These are phyloP conservation scores for Trematomus bernacchii DNA, from an alignment of 2,797 vertebrate species.

Conservation along the genomic window DNA sequence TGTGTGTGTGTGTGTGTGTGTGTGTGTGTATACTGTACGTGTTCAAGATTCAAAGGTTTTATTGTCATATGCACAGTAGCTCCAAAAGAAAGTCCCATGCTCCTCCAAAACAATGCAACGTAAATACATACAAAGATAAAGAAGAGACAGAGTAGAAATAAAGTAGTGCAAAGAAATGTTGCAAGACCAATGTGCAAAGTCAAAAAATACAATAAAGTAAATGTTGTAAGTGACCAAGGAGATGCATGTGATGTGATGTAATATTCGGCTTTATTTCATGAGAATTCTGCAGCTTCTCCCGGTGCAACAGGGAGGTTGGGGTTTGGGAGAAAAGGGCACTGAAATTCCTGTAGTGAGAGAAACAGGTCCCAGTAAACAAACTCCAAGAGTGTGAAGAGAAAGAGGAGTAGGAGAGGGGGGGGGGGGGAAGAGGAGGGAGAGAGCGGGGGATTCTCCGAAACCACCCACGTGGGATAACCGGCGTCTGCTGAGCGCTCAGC, in stretches of 20 bases:
- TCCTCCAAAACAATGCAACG: too few species aligned
- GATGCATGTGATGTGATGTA: neutral
- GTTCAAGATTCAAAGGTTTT: too few species aligned
- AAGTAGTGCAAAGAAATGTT: too few species aligned
- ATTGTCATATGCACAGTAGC: too few species aligned
- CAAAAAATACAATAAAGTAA: too few species aligned
- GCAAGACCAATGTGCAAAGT: too few species aligned
- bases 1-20: too few species aligned
- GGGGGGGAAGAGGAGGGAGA: neutral
- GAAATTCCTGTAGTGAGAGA: slow-evolving; percentile 64
- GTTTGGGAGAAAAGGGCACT: neutral
- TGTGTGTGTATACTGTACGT: too few species aligned
- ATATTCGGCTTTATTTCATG: neutral
- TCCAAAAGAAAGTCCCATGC: too few species aligned
- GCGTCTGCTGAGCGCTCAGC: slow-evolving; percentile 40
- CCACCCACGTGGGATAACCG: slow-evolving; percentile 78
- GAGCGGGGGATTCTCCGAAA: slow-evolving; percentile 73
- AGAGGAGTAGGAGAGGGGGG: slow-evolving; percentile 6
- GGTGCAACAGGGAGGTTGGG: neutral
- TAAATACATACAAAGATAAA: too few species aligned
- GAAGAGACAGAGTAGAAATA: too few species aligned
- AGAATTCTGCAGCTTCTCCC: neutral
- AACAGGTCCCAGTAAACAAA: slow-evolving; percentile 60
- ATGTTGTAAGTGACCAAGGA: too few species aligned
- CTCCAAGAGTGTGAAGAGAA: slow-evolving; percentile 14